Percentiles rank a stretch among this genome's conserved stretches.
Evolutionary conservation across 2,113 vertebrate species (phyloP).

Genomic region (Euleptes europaea): DNA sequence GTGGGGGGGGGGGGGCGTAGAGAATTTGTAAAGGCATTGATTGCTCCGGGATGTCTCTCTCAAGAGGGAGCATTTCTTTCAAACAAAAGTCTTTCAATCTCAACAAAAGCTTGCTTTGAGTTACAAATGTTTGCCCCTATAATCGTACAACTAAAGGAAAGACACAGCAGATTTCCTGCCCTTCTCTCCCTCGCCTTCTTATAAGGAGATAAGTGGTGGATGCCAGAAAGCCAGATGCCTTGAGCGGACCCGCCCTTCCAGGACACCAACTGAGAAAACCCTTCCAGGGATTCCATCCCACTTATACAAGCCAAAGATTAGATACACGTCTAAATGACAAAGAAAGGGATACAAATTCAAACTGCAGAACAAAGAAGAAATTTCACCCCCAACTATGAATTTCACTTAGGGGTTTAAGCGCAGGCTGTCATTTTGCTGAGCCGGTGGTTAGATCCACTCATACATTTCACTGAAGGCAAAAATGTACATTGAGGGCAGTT

Average conservation of each 20-base stretch:
- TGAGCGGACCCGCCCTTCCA: neutral
- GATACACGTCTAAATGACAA: neutral
- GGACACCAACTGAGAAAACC: neutral
- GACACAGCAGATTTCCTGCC: slow-evolving; percentile 37
- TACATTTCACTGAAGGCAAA: neutral
- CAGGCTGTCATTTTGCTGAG: neutral
- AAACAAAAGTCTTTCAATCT: neutral
- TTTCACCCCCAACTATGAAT: neutral
- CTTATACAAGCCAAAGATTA: neutral
- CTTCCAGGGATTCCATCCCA: neutral
- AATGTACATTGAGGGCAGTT: slow-evolving; percentile 26
- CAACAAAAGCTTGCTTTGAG: slow-evolving; percentile 63
- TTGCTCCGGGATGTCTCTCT: slow-evolving; percentile 71
- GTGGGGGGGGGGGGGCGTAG: slow-evolving; percentile 51
- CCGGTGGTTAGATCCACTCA: neutral
- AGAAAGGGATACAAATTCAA: slow-evolving; percentile 3
- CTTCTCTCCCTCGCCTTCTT: slow-evolving; percentile 32
- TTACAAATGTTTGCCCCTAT: slow-evolving; percentile 36
- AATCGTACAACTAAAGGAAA: slow-evolving; percentile 53
- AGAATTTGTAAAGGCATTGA: slow-evolving; percentile 69
- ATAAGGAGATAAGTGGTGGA: slow-evolving; percentile 35
- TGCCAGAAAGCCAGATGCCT: slow-evolving; percentile 20
- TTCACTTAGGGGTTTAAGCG: slow-evolving; percentile 20
- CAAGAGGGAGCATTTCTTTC: slow-evolving; percentile 60
- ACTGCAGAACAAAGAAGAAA: neutral